Conservation (phyloP, 92 coral and sea anemone genomes). For the Phenganax marumi region DNA sequence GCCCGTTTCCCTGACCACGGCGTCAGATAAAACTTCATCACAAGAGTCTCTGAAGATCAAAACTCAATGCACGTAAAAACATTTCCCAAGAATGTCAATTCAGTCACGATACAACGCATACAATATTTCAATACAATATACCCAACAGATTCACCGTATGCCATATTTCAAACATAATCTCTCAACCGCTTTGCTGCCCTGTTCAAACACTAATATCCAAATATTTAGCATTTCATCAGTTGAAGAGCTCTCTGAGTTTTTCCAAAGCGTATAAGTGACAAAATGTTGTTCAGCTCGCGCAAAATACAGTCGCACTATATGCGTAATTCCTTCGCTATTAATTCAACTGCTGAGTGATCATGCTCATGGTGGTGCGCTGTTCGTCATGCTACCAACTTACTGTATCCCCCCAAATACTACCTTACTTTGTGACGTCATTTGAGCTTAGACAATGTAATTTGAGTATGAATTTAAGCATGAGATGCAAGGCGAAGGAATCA, state of each 20-base stretch:
- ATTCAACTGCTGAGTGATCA: conserved; percentile 6
- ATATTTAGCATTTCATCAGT: not conserved
- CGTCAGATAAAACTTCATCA: conserved; percentile 14
- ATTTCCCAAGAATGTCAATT: conserved; percentile 2
- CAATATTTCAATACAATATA: not conserved
- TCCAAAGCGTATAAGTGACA: not conserved
- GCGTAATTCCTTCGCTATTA: not conserved
- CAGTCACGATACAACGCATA: conserved; percentile 9
- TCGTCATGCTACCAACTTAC: not conserved
- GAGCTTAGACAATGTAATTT: conserved; percentile 27
- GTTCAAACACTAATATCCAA: not conserved
- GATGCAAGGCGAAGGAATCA: conserved; percentile 5
- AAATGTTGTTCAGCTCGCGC: not conserved
- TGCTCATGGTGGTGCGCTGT: too few relatives aligned
- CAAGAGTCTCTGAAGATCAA: conserved; percentile 18
- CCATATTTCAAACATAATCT: conserved; percentile 31
- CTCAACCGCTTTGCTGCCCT: conserved; percentile 4
- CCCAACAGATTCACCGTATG: conserved; percentile 18
- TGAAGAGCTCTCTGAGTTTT: not conserved
- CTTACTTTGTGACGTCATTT: conserved; percentile 17
- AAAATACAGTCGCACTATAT: not conserved
- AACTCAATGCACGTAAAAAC: not conserved
- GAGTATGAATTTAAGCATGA: conserved; percentile 10
- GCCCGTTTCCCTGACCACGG: conserved; percentile 23
- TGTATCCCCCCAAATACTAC: conserved; percentile 17